phyloP scores from a whole-genome alignment of 2,888 invertebrate species.

The Pilophorus perplexus region DNA sequence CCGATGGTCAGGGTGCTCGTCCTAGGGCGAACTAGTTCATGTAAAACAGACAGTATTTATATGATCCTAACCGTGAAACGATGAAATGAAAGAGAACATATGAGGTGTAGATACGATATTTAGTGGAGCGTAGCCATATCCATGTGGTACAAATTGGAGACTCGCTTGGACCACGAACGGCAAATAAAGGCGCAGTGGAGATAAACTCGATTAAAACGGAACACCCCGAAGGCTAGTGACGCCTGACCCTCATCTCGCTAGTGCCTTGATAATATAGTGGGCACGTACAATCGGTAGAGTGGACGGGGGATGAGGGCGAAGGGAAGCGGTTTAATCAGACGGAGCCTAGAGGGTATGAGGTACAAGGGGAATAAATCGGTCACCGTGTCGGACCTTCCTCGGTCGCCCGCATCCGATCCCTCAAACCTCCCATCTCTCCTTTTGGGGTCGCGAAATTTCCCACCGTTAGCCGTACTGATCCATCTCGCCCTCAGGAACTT shows the following conservation, averaged over 20 bases:
- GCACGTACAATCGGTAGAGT: not conserved
- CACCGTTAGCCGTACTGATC: not conserved
- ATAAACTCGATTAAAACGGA: slow-evolving; percentile 9
- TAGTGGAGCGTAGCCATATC: too few relatives aligned
- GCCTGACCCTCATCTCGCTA: not conserved
- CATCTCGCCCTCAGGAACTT: not conserved
- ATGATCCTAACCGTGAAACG: too few relatives aligned
- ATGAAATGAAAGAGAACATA: too few relatives aligned
- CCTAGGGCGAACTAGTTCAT: too few relatives aligned
- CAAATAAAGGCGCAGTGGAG: not conserved
- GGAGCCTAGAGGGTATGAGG: too few relatives aligned
- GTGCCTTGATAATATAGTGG: slow-evolving; percentile 14
- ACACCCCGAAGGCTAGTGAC: not conserved
- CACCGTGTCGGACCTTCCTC: slow-evolving; percentile 7
- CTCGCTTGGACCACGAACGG: too few relatives aligned
- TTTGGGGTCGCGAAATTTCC: too few relatives aligned
- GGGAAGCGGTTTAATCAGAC: slow-evolving; percentile 14
- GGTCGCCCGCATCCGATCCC: not conserved
- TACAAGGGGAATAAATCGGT: slow-evolving; percentile 29
- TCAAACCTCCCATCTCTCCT: too few relatives aligned
- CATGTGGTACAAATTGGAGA: too few relatives aligned
- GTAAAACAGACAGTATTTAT: too few relatives aligned
- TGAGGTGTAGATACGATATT: too few relatives aligned
- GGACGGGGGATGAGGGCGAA: not conserved
- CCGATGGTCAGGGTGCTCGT: too few relatives aligned